Conservation (phyloP, 2,888 invertebrate species). For the Lagria hirta region DNA sequence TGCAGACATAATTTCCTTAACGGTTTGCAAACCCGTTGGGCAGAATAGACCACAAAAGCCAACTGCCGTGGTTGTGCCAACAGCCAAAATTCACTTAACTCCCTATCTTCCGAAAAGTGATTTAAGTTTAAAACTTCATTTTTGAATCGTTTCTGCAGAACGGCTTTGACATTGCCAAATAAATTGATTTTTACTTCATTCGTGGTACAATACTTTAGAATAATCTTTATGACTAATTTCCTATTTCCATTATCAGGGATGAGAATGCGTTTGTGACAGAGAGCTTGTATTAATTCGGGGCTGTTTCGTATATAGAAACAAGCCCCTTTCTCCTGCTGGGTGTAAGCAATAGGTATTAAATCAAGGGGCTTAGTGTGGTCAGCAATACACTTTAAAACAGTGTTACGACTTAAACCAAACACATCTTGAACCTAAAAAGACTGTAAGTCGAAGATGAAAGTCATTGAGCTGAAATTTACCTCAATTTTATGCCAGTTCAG, state of each 20-base stretch:
- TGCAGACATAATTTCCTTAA: slow-evolving; percentile 40
- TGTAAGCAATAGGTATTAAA: slow-evolving; percentile 56
- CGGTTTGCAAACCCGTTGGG: slow-evolving; percentile 39
- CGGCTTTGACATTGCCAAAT: slow-evolving; percentile 50
- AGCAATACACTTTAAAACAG: slow-evolving; percentile 52
- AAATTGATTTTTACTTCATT: slow-evolving; percentile 54
- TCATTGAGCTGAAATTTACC: no score
- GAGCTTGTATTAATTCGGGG: no score
- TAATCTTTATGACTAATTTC: no score
- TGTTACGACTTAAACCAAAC: slow-evolving; percentile 3
- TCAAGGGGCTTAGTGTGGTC: slow-evolving; percentile 55
- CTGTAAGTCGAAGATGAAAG: no score
- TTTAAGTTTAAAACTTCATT: slow-evolving; percentile 50
- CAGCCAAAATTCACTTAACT: slow-evolving; percentile 51
- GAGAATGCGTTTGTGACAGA: no score
- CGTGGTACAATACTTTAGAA: slow-evolving; percentile 53
- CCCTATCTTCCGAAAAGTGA: slow-evolving; percentile 53
- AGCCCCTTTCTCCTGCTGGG: slow-evolving; percentile 44
- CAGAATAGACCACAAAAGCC: slow-evolving; percentile 53
- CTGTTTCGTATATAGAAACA: slow-evolving; percentile 54
- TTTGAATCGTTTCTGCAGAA: slow-evolving; percentile 51
- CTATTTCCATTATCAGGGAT: no score
- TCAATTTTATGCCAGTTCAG: no score
- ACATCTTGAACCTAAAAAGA: slow-evolving; percentile 5
- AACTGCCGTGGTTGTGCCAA: slow-evolving; percentile 55